Base-by-base conservation (phyloP, 2,888 invertebrate species). In the Nasonia oneida region DNA sequence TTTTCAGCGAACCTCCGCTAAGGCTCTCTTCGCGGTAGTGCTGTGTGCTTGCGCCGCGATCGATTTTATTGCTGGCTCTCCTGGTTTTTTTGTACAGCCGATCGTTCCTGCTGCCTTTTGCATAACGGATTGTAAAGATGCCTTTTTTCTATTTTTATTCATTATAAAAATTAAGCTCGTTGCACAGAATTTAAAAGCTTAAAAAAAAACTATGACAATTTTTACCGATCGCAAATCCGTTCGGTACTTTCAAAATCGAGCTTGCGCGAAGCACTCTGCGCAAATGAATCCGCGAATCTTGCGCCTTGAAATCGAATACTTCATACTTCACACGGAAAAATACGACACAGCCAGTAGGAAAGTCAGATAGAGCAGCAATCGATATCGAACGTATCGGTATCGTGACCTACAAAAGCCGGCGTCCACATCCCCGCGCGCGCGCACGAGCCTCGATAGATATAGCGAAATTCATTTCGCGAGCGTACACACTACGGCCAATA, bases 1-100 rank as follows among this genome's bases (percentile, higher is more conserved):
- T 90, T 91, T 91, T 91, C 87, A 91, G 77, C 42, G 86, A 73
- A 74, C 50, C 3, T 15, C 88, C 85, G 87, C 33, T 50, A 57
- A 50, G 71, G 77, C 33, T 37, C 81, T 23, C 81, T 23, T 50
- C 77, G 57, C 74, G 78, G 67, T 83, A 57, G 23, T 42, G 61
- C 33, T 18, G 3, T 23, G 50, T 73, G 3, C 42, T 47, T 29
- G 74, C 23, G 57, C 50, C 0, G 77, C 82, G 84, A 87, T 88
- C 84, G 87, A 88, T 87, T 84, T 76, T 84, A 86, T 76, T 78
- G 79, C 64, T 14, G 29, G 53, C 39, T 15, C 18, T 37, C 64
- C 37, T n/a, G 81, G 33, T 47, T 37, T 18, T 29, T 29, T 8
- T 76, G 37, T 53, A 57, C 15, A 50, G 50, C 57, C 18, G n/a